Base-by-base conservation (phyloP, 37 sponge, comb jelly and placozoan species). In the Diacarnus erythraeanus region DNA sequence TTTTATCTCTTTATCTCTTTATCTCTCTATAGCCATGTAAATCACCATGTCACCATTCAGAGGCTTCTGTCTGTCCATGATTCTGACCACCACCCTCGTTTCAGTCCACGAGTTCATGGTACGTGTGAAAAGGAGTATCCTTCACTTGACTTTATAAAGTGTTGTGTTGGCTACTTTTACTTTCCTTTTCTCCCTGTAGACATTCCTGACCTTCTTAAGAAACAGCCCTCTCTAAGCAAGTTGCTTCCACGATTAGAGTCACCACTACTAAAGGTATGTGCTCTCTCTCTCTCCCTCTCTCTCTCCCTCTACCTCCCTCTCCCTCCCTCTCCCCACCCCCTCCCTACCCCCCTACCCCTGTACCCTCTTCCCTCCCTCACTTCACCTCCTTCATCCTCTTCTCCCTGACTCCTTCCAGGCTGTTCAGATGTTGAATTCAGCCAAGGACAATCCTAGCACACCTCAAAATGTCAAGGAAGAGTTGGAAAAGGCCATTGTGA, bases 1-100 rank as follows among this genome's bases (percentile, higher is more conserved):
- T 39, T 51, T 39, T 40, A 8, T 8, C 29, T 51, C 63, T 29
- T 38, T 38, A 51, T 21, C 38, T 39, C 41, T 29, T 35, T 27
- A 4, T 35, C 57, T 43, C 54, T 26, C 36, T 54, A 31, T 72
- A 80, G 70, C 38, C 22, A 33, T 58, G 81, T 57, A 20, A 22
- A 27, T 37, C 72, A 78, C 33, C 73, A 78, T 63, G 79, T 85
- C 8, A 85, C 79, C 42, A 85, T 85, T 40, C 67, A 64, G 59
- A 74, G 84, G 74, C 37, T 75, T 22, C 58, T 83, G 59, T 60
- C 67, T 26, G 1, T 67, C 26, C 75, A 69, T 38, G 84, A 56
- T n/a, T 40, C 71, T 27, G 74, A 83, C 2, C 69, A 78, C 57
- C 18, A 36, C 20, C 51, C 15, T 3, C 30, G 2, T 5, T 5